Percentiles rank a stretch among this genome's conserved stretches.
phyloP scores from a whole-genome alignment of 2,888 invertebrate species.

The Cantharis rufa region DNA sequence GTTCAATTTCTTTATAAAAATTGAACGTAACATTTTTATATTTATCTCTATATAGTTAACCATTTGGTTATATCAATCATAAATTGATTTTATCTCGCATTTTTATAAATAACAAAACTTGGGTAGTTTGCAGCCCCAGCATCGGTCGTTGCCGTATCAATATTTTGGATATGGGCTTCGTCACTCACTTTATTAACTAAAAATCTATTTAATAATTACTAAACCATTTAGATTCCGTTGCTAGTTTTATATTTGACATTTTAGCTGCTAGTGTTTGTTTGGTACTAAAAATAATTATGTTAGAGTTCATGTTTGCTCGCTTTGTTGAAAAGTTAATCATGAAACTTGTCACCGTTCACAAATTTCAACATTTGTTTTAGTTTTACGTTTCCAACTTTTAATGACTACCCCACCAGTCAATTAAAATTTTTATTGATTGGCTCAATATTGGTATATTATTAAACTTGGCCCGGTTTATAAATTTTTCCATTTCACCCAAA shows the following conservation, averaged over 20 bases:
- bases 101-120: not conserved
- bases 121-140: not conserved
- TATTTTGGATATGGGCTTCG: too few species aligned
- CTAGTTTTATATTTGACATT: not conserved
- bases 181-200: not conserved
- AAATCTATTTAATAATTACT: not conserved
- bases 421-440: not conserved
- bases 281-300: slow-evolving; percentile 8
- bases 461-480: not conserved
- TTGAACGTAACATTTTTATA: slow-evolving; percentile 1
- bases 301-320: slow-evolving; percentile 1
- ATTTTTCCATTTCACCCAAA: not conserved
- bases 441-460: not conserved
- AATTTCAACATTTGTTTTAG: not conserved
- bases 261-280: not conserved
- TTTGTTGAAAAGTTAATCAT: slow-evolving; percentile 1
- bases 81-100: not conserved
- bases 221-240: not conserved
- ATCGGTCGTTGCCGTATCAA: not conserved
- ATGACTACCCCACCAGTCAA: not conserved
- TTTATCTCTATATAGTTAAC: not conserved
- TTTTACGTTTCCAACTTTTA: not conserved
- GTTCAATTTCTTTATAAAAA: slow-evolving; percentile 13
- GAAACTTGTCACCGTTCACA: not conserved
- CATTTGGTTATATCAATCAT: not conserved